These are phyloP conservation scores for Drosophila triauraria DNA, from an alignment of 1,140 invertebrate genomes.

Conservation along the genomic window DNA sequence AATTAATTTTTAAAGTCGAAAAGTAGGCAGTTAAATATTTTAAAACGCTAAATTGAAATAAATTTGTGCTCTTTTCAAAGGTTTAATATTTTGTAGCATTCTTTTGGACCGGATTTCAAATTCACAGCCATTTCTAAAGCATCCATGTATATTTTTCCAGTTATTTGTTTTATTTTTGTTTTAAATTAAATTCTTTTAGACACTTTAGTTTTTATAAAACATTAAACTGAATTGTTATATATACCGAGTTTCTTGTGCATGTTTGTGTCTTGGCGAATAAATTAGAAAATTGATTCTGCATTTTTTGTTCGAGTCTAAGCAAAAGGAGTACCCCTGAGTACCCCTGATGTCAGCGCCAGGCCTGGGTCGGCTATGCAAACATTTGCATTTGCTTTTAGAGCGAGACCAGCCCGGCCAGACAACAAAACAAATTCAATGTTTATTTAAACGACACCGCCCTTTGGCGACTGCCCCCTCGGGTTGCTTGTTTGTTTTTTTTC, in stretches of 20 bases:
- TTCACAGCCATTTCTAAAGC: neutral
- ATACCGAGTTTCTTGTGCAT: neutral
- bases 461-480: neutral
- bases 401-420: constrained; percentile 31
- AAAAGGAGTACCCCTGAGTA: constrained; percentile 24
- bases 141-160: too few relatives aligned
- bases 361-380: constrained; percentile 28
- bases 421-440: constrained; percentile 62
- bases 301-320: neutral
- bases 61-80: neutral
- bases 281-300: neutral
- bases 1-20: too few relatives aligned
- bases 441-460: constrained; percentile 62
- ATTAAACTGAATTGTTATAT: neutral
- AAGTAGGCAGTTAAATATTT: neutral
- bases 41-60: too few relatives aligned
- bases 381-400: constrained; percentile 77
- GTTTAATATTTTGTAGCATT: too few relatives aligned
- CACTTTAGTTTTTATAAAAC: neutral
- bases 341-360: constrained; percentile 17
- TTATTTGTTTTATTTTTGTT: too few relatives aligned
- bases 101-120: neutral
- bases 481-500: constrained; percentile 11
- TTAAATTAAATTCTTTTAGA: neutral
- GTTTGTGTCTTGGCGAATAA: neutral